Conservation (phyloP, 1,140 invertebrate species). For the Wiebesia pumilae region DNA sequence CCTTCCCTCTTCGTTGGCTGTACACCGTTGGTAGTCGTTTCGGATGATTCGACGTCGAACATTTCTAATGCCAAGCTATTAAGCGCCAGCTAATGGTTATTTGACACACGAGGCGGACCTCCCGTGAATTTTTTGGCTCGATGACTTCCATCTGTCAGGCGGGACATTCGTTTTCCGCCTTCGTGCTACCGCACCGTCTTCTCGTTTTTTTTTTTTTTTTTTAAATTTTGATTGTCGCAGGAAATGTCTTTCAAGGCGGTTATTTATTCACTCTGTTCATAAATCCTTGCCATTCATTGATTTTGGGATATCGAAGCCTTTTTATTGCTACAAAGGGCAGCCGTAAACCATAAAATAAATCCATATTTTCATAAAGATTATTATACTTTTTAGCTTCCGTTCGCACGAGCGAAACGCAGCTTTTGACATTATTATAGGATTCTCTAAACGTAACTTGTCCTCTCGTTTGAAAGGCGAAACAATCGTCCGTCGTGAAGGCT, state of each 20-base stretch:
- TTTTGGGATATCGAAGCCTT: not conserved
- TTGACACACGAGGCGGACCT: conserved; percentile 22
- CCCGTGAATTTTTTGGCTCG: conserved; percentile 28
- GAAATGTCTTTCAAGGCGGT: conserved; percentile 38
- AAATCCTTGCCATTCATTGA: conserved; percentile 6
- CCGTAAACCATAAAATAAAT: too few species aligned
- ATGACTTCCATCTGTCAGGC: conserved; percentile 28
- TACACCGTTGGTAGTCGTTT: too few species aligned
- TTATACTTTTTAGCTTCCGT: not conserved
- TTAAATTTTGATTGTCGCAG: conserved; percentile 17
- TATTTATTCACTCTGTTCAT: too few species aligned
- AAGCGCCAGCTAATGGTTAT: conserved; percentile 14
- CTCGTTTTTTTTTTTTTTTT: too few species aligned
- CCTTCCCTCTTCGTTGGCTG: too few species aligned
- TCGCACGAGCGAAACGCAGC: not conserved
- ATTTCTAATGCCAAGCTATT: not conserved
- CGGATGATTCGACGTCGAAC: not conserved
- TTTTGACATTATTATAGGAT: too few species aligned
- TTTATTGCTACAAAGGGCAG: too few species aligned
- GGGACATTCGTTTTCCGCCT: not conserved
- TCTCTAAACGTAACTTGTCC: not conserved
- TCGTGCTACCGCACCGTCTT: conserved; percentile 16
- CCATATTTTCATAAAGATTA: too few species aligned
- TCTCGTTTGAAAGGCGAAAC: not conserved
- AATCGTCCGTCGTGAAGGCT: not conserved